phyloP scores from a whole-genome alignment of 2,888 invertebrate species.

The Caenorhabditis becei region DNA sequence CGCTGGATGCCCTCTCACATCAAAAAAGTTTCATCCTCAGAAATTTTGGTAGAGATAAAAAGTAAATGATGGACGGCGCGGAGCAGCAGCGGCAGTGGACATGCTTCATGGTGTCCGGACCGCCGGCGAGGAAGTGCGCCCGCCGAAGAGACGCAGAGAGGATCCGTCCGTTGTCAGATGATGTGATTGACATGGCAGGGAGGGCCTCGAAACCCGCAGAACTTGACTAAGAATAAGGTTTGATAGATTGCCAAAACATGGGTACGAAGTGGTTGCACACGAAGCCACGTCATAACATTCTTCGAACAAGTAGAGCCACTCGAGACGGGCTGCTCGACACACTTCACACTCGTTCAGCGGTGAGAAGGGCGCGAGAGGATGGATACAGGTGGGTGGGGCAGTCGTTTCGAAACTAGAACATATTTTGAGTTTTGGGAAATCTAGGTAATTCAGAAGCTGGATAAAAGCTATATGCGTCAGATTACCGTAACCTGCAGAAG shows the following conservation, averaged over 20 bases:
- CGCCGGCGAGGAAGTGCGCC: slow-evolving; percentile 3
- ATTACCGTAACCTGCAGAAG: too few relatives aligned
- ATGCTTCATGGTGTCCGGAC: slow-evolving; percentile 32
- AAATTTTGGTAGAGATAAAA: slow-evolving; percentile 40
- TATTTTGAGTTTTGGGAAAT: too few relatives aligned
- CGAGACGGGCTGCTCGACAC: slow-evolving; percentile 28
- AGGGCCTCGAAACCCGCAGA: slow-evolving; percentile 36
- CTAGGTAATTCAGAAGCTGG: too few relatives aligned
- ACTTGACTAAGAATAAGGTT: slow-evolving; percentile 22
- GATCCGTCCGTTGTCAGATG: slow-evolving; percentile 46
- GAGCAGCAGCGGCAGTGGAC: slow-evolving; percentile 10
- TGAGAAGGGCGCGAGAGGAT: slow-evolving; percentile 17
- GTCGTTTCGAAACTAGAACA: too few relatives aligned
- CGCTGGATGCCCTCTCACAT: not conserved
- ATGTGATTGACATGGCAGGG: slow-evolving; percentile 58
- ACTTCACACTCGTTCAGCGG: slow-evolving; percentile 37
- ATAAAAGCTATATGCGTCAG: too few relatives aligned
- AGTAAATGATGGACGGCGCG: slow-evolving; percentile 47
- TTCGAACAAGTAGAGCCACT: slow-evolving; percentile 32
- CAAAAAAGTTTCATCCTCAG: slow-evolving; percentile 27
- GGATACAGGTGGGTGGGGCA: slow-evolving; percentile 13
- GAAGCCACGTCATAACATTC: slow-evolving; percentile 35
- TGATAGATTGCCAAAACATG: slow-evolving; percentile 18
- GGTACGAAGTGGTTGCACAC: not conserved
- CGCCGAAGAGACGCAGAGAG: slow-evolving; percentile 15